Conservation (phyloP, 1,140 invertebrate genomes). For the Liolophura sinensis region DNA sequence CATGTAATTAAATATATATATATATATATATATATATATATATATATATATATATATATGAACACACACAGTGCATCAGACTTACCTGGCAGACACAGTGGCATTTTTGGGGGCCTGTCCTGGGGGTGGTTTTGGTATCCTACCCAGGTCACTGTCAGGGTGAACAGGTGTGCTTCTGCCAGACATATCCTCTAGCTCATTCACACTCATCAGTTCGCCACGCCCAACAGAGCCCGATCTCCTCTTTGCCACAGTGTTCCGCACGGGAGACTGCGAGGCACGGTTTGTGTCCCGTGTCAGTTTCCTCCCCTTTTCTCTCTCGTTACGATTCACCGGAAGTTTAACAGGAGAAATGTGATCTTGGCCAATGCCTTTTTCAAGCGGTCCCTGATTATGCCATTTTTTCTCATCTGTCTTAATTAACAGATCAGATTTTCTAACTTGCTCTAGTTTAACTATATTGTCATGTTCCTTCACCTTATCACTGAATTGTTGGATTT, state of each 20-base stretch:
- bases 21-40: not conserved
- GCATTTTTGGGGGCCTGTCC: slow-evolving; percentile 34
- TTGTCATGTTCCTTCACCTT: no score
- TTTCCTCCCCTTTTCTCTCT: slow-evolving; percentile 20
- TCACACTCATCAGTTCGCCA: slow-evolving; percentile 14
- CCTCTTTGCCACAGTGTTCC: slow-evolving; percentile 4
- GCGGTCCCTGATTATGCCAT: no score
- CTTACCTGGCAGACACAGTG: slow-evolving; percentile 41
- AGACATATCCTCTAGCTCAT: not conserved
- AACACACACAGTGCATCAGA: not conserved
- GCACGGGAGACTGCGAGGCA: slow-evolving; percentile 8
- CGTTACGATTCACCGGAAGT: not conserved
- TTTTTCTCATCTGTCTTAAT: no score
- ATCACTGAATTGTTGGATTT: no score
- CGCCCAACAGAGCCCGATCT: slow-evolving; percentile 12
- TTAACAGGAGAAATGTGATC: no score
- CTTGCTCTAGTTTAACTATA: no score
- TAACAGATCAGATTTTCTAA: no score
- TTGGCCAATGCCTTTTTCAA: no score
- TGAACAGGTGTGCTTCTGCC: not conserved
- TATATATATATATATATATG: slow-evolving; percentile 4
- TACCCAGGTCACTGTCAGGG: slow-evolving; percentile 19
- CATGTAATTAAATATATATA: not conserved
- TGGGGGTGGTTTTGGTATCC: slow-evolving; percentile 32
- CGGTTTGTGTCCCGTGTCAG: slow-evolving; percentile 22